A percentile compares a stretch with the other conserved stretches of the same genome.
phyloP scores from a whole-genome alignment of 2,113 vertebrate species.

The Copsychus sechellarum region DNA sequence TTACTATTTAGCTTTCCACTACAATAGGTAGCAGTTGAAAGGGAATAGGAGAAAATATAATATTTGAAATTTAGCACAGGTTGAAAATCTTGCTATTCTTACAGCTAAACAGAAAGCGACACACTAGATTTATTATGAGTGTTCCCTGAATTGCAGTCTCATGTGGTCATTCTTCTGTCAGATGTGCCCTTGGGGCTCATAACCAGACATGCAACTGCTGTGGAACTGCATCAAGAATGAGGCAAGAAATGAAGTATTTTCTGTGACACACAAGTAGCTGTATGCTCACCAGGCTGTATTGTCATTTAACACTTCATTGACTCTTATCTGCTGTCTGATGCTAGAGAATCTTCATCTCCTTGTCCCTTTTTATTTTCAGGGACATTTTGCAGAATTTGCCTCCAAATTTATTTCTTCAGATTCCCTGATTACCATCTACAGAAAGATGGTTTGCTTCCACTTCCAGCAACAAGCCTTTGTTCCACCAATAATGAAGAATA shows the following conservation, averaged over 20 bases:
- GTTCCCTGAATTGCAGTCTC: background rate
- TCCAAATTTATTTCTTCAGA: constrained; percentile 78
- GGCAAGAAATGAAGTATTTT: background rate
- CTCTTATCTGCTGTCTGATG: background rate
- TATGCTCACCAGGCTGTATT: background rate
- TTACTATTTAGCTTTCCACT: background rate
- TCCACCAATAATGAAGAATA: constrained; percentile 52
- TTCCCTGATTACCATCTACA: constrained; percentile 75
- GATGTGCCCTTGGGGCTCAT: background rate
- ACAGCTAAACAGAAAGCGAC: background rate
- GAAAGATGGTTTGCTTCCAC: constrained; percentile 76
- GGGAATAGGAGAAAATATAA: background rate
- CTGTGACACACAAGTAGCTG: background rate
- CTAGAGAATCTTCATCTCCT: background rate
- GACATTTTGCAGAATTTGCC: constrained; percentile 82
- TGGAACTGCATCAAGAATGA: background rate
- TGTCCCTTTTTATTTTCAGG: constrained; percentile 65
- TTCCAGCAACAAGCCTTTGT: constrained; percentile 74
- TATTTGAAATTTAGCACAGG: background rate
- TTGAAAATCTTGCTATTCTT: background rate
- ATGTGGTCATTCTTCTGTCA: background rate
- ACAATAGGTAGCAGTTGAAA: background rate
- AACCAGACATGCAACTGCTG: background rate
- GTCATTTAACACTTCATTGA: background rate
- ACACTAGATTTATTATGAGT: background rate